Base-by-base conservation (phyloP, 2,888 invertebrate genomes). In the Mamestra brassicae region DNA sequence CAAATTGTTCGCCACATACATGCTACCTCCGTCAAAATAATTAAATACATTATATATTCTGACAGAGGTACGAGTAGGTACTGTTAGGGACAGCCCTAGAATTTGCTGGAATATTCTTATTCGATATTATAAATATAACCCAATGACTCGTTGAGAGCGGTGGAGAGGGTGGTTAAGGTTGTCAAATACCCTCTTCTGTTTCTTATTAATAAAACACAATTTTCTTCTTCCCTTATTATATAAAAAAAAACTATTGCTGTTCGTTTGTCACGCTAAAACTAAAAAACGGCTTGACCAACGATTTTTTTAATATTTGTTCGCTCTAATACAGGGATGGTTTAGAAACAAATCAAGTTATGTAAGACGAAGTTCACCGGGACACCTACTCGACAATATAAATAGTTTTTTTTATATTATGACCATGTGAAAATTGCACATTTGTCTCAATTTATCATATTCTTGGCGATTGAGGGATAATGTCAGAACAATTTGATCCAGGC, bases 41-140 rank as follows among this genome's bases (percentile, higher is more conserved):
- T 71, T 65, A 73, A 74, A 73, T 70, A 61, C 26, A 52, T 57
- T 38, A 81, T 71, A 52, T 72, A 68, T 65, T 45, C 36, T 64
- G 73, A 74, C 60, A 50, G 15, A 52, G 17, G 17, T 26, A 26
- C 26, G 26, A 26, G 26, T 68, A 71, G 70, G 73, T 61, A 57
- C 34, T 55, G 38, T 76, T 67, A 65, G 68, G 58, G 17, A 62
- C 63, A 62, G 54, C 64, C 58, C 55, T 81, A 74, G 17, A 50
- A 66, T 70, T 75, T 68, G n/a, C 52, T 50, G 38, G 55, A 68
- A 69, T 75, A 83, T 81, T 82, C 82, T 73, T 81, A 68, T 72
- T 65, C 26, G 65, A 76, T 64, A 76, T 76, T 72, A 66, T 47
- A 47, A 79, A 66, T 76, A 68, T 54, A n/a, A 54, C 67, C 71